Percentiles rank a stretch among this genome's conserved stretches.
Conservation (phyloP, 2,113 vertebrate genomes). For the Vicugna pacos region DNA sequence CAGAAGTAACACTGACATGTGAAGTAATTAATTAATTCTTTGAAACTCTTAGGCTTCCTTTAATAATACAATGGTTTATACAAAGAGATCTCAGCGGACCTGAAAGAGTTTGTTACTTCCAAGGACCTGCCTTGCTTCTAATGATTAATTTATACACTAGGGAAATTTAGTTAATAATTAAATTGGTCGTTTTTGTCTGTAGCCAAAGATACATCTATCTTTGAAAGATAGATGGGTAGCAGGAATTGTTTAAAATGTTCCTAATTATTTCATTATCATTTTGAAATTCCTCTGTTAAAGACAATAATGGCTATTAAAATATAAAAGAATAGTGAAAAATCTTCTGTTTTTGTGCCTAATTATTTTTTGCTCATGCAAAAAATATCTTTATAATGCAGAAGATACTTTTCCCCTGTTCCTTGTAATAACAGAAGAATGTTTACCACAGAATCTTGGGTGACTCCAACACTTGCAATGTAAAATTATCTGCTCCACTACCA, state of each 20-base stretch:
- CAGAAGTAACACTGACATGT: background rate
- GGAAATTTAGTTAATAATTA: constrained; percentile 45
- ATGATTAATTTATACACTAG: constrained; percentile 28
- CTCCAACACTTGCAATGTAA: background rate
- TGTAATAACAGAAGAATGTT: background rate
- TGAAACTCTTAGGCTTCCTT: background rate
- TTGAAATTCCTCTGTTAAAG: constrained; percentile 37
- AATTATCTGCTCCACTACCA: constrained; percentile 21
- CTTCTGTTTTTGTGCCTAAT: background rate
- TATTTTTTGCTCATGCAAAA: background rate
- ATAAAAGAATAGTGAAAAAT: background rate
- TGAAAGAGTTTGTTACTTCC: constrained; percentile 18
- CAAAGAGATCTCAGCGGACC: background rate
- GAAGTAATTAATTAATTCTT: constrained; percentile 46
- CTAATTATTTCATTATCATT: constrained; percentile 45
- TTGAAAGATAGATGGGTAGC: background rate
- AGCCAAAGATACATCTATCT: background rate
- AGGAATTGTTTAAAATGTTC: background rate
- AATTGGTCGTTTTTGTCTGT: constrained; percentile 15
- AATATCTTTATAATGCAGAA: background rate
- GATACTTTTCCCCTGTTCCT: background rate
- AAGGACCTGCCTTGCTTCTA: background rate
- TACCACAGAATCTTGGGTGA: background rate
- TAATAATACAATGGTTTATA: constrained; percentile 41
- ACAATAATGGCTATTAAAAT: background rate